Percentiles rank a stretch among this genome's conserved stretches.
These are phyloP conservation scores for Amphilophus citrinellus DNA, from an alignment of 2,113 vertebrate species.

Conservation along the genomic window DNA sequence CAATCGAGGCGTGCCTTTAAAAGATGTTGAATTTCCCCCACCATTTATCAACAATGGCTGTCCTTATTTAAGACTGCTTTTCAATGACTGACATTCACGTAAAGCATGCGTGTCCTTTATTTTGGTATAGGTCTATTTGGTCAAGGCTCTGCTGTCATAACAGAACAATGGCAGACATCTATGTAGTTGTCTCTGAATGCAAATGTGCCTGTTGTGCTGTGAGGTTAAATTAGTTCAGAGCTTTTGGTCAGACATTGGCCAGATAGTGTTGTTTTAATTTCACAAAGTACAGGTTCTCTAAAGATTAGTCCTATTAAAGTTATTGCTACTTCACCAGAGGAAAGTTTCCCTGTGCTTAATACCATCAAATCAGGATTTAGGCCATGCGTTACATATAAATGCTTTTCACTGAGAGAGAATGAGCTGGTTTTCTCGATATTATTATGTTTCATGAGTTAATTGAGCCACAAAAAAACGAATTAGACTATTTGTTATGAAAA, in stretches of 20 bases:
- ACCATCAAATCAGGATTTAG: neutral
- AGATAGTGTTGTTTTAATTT: neutral
- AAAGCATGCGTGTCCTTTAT: neutral
- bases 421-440: too few relatives aligned
- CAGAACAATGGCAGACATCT: neutral
- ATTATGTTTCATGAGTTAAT: too few relatives aligned
- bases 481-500: too few relatives aligned
- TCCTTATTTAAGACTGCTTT: neutral
- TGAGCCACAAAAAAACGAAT: too few relatives aligned
- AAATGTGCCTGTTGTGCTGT: neutral
- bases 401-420: too few relatives aligned
- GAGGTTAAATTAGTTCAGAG: neutral
- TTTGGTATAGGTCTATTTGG: neutral
- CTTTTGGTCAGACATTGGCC: neutral
- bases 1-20: slow-evolving; percentile 7
- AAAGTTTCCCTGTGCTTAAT: neutral
- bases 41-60: neutral
- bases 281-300: neutral
- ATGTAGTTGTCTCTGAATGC: neutral
- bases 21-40: neutral
- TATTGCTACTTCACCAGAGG: neutral
- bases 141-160: neutral
- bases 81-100: neutral
- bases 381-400: neutral
- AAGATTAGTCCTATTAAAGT: neutral